Evolutionary conservation across 1,140 invertebrate genomes (phyloP).

Genomic region (Aplysia californica): DNA sequence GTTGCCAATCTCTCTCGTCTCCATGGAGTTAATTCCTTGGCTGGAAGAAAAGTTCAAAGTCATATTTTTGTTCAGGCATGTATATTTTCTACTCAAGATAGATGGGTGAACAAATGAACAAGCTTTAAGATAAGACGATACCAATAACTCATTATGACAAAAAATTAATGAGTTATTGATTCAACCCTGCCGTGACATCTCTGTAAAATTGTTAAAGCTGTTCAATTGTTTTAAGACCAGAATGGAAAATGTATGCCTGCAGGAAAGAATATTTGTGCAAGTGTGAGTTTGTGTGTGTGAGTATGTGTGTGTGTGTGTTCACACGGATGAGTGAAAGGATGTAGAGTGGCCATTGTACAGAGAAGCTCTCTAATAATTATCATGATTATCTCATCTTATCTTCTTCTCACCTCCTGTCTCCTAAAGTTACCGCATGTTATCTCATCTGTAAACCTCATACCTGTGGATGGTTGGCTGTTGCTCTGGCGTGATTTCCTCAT

Average conservation of each 20-base stretch:
- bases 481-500: too few species aligned
- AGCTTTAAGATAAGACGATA: not conserved
- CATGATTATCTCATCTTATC: too few species aligned
- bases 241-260: not conserved
- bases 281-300: too few species aligned
- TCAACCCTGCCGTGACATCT: not conserved
- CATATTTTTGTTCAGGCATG: not conserved
- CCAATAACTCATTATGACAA: not conserved
- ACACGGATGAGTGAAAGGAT: too few species aligned
- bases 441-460: too few species aligned
- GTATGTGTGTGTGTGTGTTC: too few species aligned
- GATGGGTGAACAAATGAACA: not conserved
- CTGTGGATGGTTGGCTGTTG: too few species aligned
- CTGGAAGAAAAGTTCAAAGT: conserved; percentile 64
- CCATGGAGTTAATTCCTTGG: conserved; percentile 76
- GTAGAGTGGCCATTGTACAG: too few species aligned
- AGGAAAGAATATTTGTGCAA: too few species aligned
- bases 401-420: too few species aligned
- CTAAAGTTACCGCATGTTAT: too few species aligned
- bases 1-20: conserved; percentile 71
- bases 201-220: not conserved
- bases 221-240: not conserved
- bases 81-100: not conserved
- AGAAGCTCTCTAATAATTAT: too few species aligned
- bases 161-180: not conserved